Evolutionary conservation across 2,888 invertebrate species (phyloP), one percentile per base, ranked within the genome.

Genomic region (Cerastis rubricosa): DNA sequence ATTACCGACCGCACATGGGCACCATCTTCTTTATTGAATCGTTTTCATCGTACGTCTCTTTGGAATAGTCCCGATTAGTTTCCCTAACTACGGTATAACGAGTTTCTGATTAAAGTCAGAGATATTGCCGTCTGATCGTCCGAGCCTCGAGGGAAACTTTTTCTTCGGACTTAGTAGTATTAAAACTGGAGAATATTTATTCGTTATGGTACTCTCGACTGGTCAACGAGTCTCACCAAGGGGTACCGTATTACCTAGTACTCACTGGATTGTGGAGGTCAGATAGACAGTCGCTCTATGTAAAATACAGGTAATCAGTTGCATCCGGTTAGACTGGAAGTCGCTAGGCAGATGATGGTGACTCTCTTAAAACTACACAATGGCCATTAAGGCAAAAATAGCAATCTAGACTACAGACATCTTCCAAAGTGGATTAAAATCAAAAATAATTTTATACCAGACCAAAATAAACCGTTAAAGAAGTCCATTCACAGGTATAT

Each of bases 61-160:
- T 43, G 61, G 76, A 68, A 81, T 82, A 45, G 49, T 61, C 70
- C 25, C 66, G 81, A 82, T 74, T 84, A 80, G 74, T 74, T 82
- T 59, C 59, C 63, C 19, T 80, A 54, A 64, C 61, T 74, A 54
- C 74, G 25, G 71, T 57, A 57, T 61, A 84, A 66, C 63, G 47
- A 71, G 14, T 74, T 80, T 69, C 43, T 70, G 69, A 63, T 63
- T 66, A 57, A 66, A 69, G 35, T 54, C 25, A 29, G 49, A 57
- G n/a, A 47, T 69, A 45, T 63, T 29, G 25, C 45, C 12, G 61
- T 65, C 57, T 49, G 65, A 57, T 61, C 25, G 49, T n/a, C 3
- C 40, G 29, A 49, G 25, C 7, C 57, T 47, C 17, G 4, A 2
- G 25, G 61, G 65, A 61, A 19, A 61, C 14, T 35, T 65, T 59